Conservation (phyloP, 2,113 vertebrate genomes). For the Ursus arctos region DNA sequence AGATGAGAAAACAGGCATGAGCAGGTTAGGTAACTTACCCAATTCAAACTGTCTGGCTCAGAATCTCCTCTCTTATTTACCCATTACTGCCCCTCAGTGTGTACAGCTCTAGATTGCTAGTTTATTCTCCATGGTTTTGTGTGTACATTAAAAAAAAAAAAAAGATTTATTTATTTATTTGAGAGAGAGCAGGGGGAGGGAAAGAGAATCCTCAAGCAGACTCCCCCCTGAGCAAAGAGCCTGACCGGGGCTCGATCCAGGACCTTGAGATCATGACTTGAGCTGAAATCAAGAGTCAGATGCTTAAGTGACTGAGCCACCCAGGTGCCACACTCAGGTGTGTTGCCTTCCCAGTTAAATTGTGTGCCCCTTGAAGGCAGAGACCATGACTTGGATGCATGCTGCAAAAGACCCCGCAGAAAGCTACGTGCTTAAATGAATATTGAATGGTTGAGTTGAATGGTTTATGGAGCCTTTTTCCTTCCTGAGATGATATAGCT, state of each 20-base stretch:
- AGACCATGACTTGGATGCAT: not conserved
- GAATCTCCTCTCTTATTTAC: not conserved
- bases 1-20: not conserved
- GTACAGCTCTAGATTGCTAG: not conserved
- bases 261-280: not conserved
- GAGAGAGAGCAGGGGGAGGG: not conserved
- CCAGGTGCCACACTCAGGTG: too few species aligned
- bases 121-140: accelerated
- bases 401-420: not conserved
- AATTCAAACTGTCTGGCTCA: not conserved
- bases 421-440: not conserved
- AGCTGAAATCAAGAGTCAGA: not conserved
- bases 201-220: not conserved
- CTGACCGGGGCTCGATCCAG: not conserved
- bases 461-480: not conserved
- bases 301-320: not conserved
- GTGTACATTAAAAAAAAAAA: not conserved
- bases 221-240: not conserved
- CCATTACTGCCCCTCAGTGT: accelerated
- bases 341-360: not conserved
- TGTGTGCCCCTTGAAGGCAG: not conserved
- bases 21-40: not conserved
- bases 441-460: not conserved
- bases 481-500: not conserved
- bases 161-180: not conserved